Evolutionary conservation across 1,140 invertebrate species (phyloP).

Genomic region (Prorops nasuta): DNA sequence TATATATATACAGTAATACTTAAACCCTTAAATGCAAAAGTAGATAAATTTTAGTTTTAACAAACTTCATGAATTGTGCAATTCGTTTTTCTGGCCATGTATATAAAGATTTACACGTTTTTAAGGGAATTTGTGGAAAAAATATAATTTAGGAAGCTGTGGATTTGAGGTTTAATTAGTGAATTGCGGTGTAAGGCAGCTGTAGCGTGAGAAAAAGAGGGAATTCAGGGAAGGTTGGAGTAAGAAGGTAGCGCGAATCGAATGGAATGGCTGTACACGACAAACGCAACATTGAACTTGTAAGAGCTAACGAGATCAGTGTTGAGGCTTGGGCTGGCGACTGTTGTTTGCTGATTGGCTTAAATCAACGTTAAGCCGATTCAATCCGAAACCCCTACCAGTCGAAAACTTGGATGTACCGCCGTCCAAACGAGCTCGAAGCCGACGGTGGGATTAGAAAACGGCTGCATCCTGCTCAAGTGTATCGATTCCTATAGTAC

Average conservation of each 20-base stretch:
- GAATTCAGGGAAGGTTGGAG: constrained; percentile 4
- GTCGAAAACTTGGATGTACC: constrained; percentile 14
- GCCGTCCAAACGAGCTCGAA: constrained; percentile 15
- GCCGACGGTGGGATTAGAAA: constrained; percentile 22
- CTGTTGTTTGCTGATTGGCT: constrained; percentile 56
- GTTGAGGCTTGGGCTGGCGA: constrained; percentile 43
- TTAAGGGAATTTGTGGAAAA: too few relatives aligned
- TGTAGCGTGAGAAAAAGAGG: constrained; percentile 10
- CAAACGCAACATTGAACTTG: constrained; percentile 53
- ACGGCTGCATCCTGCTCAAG: too few relatives aligned
- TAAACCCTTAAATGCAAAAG: too few relatives aligned
- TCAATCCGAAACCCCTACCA: constrained; percentile 50
- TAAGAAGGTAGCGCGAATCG: not conserved
- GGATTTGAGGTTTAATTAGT: too few relatives aligned
- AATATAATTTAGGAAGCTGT: too few relatives aligned
- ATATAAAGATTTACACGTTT: too few relatives aligned
- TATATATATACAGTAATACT: too few relatives aligned
- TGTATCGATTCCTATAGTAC: too few relatives aligned
- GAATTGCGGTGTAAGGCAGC: too few relatives aligned
- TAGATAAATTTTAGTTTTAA: too few relatives aligned
- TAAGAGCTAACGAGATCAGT: constrained; percentile 56
- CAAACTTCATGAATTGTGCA: too few relatives aligned
- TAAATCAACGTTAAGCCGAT: constrained; percentile 59
- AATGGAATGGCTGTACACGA: constrained; percentile 9
- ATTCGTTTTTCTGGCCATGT: too few relatives aligned